Conservation (phyloP, 2,888 invertebrate genomes). For the Troides oblongomaculatus region DNA sequence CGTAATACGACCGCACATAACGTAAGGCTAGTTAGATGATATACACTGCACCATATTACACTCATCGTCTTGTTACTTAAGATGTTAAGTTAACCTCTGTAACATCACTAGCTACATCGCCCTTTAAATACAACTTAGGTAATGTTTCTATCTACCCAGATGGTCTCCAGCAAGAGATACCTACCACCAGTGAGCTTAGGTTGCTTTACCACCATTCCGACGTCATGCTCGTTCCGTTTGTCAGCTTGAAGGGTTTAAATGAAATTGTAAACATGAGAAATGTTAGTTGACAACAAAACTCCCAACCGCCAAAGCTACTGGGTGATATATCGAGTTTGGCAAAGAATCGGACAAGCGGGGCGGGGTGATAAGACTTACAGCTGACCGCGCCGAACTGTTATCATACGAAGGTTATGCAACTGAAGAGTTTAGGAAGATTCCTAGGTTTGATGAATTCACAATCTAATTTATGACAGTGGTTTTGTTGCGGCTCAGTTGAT, state of each 20-base stretch:
- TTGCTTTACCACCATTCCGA: no score
- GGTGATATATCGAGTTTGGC: constrained; percentile 16
- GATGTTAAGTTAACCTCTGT: no score
- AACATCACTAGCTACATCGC: no score
- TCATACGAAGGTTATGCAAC: constrained; percentile 1
- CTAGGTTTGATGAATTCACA: background rate
- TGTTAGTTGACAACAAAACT: background rate
- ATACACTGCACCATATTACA: no score
- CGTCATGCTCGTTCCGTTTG: no score
- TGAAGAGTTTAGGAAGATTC: background rate
- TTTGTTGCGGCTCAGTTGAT: background rate
- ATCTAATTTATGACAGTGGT: background rate
- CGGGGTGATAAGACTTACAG: constrained; percentile 5
- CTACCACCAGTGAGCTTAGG: no score
- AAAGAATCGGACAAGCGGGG: constrained; percentile 5
- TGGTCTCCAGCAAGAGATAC: no score
- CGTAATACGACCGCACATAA: no score
- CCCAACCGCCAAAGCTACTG: background rate
- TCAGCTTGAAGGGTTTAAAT: background rate
- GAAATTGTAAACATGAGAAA: constrained; percentile 5
- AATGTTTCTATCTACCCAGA: no score
- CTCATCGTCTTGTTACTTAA: no score
- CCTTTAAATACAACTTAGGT: no score
- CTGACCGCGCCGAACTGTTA: background rate
- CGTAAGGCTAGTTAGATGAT: no score